phyloP scores from a whole-genome alignment of 2,113 vertebrate genomes.

The Corythornis vintsioides region DNA sequence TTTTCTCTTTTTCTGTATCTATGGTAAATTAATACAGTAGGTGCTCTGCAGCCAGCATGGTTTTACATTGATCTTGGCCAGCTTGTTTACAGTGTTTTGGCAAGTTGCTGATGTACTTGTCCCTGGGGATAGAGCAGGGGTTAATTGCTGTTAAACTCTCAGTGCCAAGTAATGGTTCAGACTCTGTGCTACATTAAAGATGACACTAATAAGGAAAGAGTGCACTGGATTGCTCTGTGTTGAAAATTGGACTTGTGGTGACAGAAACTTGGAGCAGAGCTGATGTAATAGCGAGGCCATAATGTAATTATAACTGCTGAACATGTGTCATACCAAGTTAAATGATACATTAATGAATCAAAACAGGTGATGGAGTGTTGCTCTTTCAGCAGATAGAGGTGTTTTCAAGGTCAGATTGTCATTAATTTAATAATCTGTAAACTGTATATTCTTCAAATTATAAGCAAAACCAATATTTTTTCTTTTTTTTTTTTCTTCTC shows the following conservation, averaged over 20 bases:
- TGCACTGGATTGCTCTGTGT: slow-evolving; percentile 79
- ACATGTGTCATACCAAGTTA: slow-evolving; percentile 83
- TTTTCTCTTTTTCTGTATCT: slow-evolving; percentile 60
- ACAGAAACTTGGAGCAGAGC: slow-evolving; percentile 81
- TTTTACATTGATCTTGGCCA: slow-evolving; percentile 80
- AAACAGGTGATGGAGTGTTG: slow-evolving; percentile 82
- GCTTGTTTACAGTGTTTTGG: slow-evolving; percentile 90
- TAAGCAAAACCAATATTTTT: slow-evolving; percentile 62
- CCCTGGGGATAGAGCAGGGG: slow-evolving; percentile 84
- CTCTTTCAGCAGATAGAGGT: slow-evolving; percentile 80
- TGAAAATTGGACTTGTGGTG: slow-evolving; percentile 83
- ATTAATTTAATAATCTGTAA: slow-evolving; percentile 82
- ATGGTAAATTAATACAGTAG: slow-evolving; percentile 78
- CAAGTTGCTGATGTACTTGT: slow-evolving; percentile 85
- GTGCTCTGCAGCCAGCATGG: slow-evolving; percentile 71
- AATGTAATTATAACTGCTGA: slow-evolving; percentile 84
- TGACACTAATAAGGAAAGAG: slow-evolving; percentile 89
- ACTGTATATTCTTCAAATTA: slow-evolving; percentile 76
- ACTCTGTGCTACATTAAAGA: slow-evolving; percentile 86
- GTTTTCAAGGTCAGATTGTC: slow-evolving; percentile 80
- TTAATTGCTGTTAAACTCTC: slow-evolving; percentile 92
- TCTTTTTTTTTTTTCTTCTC: neutral
- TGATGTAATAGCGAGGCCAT: slow-evolving; percentile 81
- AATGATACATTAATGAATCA: slow-evolving; percentile 84
- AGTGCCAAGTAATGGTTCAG: slow-evolving; percentile 84